Base-by-base conservation (phyloP, 2,113 vertebrate species). In the Monopterus albus region DNA sequence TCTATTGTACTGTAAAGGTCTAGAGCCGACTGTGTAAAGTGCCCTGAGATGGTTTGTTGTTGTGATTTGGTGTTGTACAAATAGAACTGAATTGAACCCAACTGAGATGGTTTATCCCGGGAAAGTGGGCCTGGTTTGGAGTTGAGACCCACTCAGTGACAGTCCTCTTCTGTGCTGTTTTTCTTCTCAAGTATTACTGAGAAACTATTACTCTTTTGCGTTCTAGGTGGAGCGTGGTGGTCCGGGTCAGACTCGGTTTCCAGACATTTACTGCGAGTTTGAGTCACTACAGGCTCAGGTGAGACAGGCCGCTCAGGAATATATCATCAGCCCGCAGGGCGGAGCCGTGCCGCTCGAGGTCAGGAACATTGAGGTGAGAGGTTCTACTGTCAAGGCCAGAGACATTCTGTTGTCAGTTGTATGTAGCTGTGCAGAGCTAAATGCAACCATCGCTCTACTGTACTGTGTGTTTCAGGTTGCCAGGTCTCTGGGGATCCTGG, bases 181-280 rank as follows among this genome's bases (percentile, higher is more conserved):
- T 31, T 31, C 29, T 31, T 31, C 29, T 31, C 8, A n/a, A 11
- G 18, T 46, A 18, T 20, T 23, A 20, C 12, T 17, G 10, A 33
- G 2, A n/a, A 8, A 1, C 3, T 12, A 9, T 31, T 3, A 33
- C 57, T 20, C 23, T 63, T 45, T 49, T 52, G 9, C 17, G 5
- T 60, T 67, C 7, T 78, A 99, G 98, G 96, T 96, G 66, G 94
- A 95, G 78, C 94, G 92, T 5, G 88, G 90, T 1, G 87, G 88
- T 38, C 84, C 87, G 0, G 78, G 87, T 31, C 93, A 91, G 72
- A 91, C 94, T 31, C 87, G 85, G 31, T 98, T 99, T 81, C 95
- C 96, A 29, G 95, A 95, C 36, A 92, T 98, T 3, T 99, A 98
- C 53, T 93, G 87, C 18, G 96, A 98, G 78, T 98, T 98, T 69